Conservation (phyloP, 2,113 vertebrate species). For the Phylloscopus whistleri region DNA sequence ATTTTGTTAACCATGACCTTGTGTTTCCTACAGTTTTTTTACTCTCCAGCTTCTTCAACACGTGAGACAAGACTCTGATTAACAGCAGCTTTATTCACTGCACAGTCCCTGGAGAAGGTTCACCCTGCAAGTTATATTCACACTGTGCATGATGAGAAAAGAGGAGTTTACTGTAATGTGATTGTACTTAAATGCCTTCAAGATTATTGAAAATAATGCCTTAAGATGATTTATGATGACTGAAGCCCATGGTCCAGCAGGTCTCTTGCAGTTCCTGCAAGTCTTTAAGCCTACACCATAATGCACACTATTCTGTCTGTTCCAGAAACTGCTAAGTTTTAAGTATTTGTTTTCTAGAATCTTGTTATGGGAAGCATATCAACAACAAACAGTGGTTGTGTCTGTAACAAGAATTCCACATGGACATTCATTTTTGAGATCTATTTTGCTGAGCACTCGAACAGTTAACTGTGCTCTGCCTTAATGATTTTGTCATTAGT, state of each 20-base stretch:
- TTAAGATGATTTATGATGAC: not conserved
- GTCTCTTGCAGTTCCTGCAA: not conserved
- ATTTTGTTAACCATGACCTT: not conserved
- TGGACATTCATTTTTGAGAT: not conserved
- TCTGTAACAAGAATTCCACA: not conserved
- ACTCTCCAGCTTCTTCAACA: not conserved
- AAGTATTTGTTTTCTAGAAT: not conserved
- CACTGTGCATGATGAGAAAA: not conserved
- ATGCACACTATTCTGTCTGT: not conserved
- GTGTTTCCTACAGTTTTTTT: not conserved
- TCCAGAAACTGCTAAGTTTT: not conserved
- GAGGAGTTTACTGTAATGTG: not conserved
- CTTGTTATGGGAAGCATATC: not conserved
- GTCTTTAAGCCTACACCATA: not conserved
- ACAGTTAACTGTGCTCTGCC: not conserved
- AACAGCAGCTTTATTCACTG: not conserved
- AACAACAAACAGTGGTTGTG: not conserved
- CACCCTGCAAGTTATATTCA: not conserved
- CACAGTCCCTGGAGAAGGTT: not conserved
- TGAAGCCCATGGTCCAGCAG: not conserved
- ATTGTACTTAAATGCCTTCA: not conserved
- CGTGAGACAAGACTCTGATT: not conserved
- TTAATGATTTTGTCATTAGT: not conserved
- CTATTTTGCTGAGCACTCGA: not conserved
- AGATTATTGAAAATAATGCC: not conserved